Base-by-base conservation (phyloP, 1,140 invertebrate species). In the Neoseiulus cucumeris region DNA sequence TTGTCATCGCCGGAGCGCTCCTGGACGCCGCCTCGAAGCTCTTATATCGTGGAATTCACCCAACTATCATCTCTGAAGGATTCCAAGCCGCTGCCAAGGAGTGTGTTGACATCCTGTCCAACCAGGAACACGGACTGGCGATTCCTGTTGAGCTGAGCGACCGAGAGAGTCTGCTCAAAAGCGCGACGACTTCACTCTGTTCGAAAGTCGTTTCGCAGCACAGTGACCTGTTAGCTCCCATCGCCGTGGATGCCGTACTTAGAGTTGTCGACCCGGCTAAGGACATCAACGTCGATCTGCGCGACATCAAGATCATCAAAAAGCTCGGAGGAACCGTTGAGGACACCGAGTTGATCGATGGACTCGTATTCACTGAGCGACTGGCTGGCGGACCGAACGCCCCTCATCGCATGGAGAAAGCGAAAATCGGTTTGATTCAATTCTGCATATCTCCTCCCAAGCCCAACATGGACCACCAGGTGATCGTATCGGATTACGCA, bases 391-490 rank as follows among this genome's bases (percentile, higher is more conserved):
- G 78, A 59, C 82, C 87, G 44, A 91, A 90, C 75, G 93, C 91
- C 4, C 91, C 93, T 0, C 89, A 85, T 69, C 84, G 85, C 72
- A 81, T 98, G 68, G 95, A 98, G 74, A 98, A 98, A 75, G 94
- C 93, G 1, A 97, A 96, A 78, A 95, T 99, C 79, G 96, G 91
- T 68, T 82, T 99, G 0, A 98, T 99, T 71, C 96, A 99, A 75
- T 99, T 99, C 75, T 98, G 96, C 75, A 93, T 99, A 75, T 98
- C 95, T 44, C 91, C 96, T 66, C 96, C 96, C 7, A 99, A 99
- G 79, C 98, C 96, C 67, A 94, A 99, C 80, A 98, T 99, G 93
- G 95, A 99, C 74, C 93, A 97, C 77, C 79, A 81, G 72, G 91
- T 99, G 0, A 85, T 99, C 70, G 90, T 99, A 9, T 93, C 92